phyloP scores from a whole-genome alignment of 2,113 vertebrate genomes.

The Oncorhynchus nerka region DNA sequence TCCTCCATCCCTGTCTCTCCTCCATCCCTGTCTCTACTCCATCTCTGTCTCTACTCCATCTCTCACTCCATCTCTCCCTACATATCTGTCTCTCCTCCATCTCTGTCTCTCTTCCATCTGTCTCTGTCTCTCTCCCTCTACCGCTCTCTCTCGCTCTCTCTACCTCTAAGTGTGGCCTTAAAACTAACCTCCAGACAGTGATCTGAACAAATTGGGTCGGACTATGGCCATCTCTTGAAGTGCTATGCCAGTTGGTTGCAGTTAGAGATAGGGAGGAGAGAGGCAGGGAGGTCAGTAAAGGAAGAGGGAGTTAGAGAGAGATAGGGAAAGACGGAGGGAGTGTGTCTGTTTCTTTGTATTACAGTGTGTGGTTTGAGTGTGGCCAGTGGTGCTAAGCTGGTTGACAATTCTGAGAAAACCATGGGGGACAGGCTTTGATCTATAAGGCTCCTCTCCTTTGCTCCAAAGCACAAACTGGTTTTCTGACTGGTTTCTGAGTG shows the following conservation, averaged over 20 bases:
- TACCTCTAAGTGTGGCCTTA: too few relatives aligned
- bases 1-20: too few relatives aligned
- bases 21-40: not conserved
- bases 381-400: not conserved
- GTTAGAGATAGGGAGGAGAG: not conserved
- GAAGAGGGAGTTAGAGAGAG: not conserved
- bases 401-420: not conserved
- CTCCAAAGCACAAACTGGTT: not conserved
- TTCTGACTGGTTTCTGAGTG: too few relatives aligned
- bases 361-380: not conserved
- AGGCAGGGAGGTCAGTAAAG: not conserved
- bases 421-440: not conserved
- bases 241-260: not conserved
- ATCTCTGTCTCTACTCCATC: not conserved
- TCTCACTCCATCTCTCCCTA: not conserved
- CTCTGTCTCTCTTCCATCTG: too few relatives aligned
- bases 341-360: slow-evolving; percentile 2
- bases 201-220: too few relatives aligned
- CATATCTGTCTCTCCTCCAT: not conserved
- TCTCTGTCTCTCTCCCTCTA: not conserved
- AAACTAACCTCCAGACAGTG: too few relatives aligned
- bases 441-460: not conserved
- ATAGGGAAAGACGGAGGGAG: not conserved
- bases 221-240: too few relatives aligned
- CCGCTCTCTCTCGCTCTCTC: not conserved